Evolutionary conservation across 2,888 invertebrate genomes (phyloP).

Genomic region (Laspeyria flexula): DNA sequence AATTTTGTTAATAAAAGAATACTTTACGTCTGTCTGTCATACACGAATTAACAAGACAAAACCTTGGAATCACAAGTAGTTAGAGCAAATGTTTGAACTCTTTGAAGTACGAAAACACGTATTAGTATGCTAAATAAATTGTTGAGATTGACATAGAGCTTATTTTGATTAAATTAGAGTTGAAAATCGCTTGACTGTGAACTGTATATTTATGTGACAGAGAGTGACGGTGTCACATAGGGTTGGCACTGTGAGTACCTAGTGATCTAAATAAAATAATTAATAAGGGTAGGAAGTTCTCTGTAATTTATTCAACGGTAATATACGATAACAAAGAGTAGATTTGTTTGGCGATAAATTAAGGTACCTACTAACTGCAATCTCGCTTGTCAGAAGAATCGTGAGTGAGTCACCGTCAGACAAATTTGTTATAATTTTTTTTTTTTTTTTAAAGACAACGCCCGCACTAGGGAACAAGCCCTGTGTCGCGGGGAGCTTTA

Average conservation of each 20-base stretch:
- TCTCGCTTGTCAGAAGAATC: too few relatives aligned
- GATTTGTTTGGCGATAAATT: too few relatives aligned
- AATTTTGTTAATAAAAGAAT: not conserved
- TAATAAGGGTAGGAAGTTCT: too few relatives aligned
- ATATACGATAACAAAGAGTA: too few relatives aligned
- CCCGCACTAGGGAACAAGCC: too few relatives aligned
- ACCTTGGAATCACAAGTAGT: slow-evolving; percentile 44
- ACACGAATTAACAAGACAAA: slow-evolving; percentile 30
- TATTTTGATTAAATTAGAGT: not conserved
- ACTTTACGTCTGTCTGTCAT: not conserved
- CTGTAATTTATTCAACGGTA: too few relatives aligned
- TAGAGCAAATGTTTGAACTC: slow-evolving; percentile 37
- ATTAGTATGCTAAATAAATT: slow-evolving; percentile 14
- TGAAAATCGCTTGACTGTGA: slow-evolving; percentile 9
- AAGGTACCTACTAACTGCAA: too few relatives aligned
- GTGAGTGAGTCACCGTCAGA: too few relatives aligned
- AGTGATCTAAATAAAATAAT: not conserved
- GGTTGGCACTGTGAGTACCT: not conserved
- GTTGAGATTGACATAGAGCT: not conserved
- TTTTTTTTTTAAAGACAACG: too few relatives aligned
- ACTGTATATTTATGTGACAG: not conserved
- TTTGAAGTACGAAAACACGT: slow-evolving; percentile 30
- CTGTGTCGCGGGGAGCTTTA: too few relatives aligned
- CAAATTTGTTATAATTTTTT: too few relatives aligned
- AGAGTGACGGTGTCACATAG: slow-evolving; percentile 5